Conservation (phyloP, 2,113 vertebrate genomes). For the Gila orcuttii region DNA sequence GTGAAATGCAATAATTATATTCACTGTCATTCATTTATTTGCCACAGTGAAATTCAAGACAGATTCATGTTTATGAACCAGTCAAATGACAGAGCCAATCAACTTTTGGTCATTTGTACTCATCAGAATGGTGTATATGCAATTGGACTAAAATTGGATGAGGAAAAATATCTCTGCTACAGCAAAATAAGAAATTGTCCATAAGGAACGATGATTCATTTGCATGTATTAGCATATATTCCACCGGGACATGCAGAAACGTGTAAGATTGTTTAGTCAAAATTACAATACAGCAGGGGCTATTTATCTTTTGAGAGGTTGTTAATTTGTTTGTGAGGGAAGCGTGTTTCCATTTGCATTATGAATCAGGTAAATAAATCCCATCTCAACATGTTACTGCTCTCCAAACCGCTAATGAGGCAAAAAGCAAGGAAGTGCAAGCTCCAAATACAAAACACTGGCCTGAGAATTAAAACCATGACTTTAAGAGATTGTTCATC, state of each 20-base stretch:
- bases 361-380: constrained; percentile 71
- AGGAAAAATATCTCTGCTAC: constrained; percentile 12
- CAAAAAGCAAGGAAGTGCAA: constrained; percentile 62
- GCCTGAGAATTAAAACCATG: constrained; percentile 69
- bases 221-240: constrained; percentile 72
- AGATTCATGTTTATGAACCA: neutral
- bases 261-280: constrained; percentile 75
- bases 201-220: constrained; percentile 64
- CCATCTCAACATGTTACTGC: constrained; percentile 71
- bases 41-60: constrained; percentile 2
- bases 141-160: neutral
- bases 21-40: neutral
- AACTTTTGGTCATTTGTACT: constrained; percentile 22
- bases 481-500: constrained; percentile 40
- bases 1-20: neutral
- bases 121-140: neutral
- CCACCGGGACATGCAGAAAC: constrained; percentile 64
- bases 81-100: neutral
- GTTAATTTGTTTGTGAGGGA: constrained; percentile 78
- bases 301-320: constrained; percentile 79
- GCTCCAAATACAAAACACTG: constrained; percentile 63
- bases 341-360: constrained; percentile 77
- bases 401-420: constrained; percentile 72
- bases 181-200: constrained; percentile 24
- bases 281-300: constrained; percentile 77